phyloP scores from a whole-genome alignment of 2,113 vertebrate genomes.

The Menidia beryllina region DNA sequence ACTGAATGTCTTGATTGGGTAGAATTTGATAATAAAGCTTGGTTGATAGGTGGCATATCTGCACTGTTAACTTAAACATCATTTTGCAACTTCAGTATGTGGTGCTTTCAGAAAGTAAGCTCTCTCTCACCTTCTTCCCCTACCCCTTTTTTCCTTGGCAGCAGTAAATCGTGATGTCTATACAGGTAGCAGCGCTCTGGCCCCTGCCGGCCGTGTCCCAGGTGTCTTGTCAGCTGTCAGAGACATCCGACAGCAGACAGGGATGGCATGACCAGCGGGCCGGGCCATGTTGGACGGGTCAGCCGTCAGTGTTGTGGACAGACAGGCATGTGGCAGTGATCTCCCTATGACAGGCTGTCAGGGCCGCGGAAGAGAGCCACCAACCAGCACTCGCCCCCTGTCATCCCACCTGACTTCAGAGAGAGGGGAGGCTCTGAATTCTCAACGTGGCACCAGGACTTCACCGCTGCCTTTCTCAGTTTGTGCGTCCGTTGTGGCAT shows the following conservation, averaged over 20 bases:
- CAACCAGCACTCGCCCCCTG: slow-evolving; percentile 69
- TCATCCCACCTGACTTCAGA: slow-evolving; percentile 78
- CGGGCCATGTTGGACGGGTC: slow-evolving; percentile 75
- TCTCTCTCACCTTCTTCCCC: slow-evolving; percentile 8
- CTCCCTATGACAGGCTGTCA: slow-evolving; percentile 77
- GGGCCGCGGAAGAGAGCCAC: slow-evolving; percentile 66
- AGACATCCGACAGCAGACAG: slow-evolving; percentile 76
- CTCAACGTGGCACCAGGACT: slow-evolving; percentile 61
- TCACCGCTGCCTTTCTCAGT: slow-evolving; percentile 12
- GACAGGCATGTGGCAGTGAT: slow-evolving; percentile 82
- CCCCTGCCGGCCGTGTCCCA: slow-evolving; percentile 74
- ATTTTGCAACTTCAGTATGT: slow-evolving; percentile 26
- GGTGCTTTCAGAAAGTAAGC: slow-evolving; percentile 26
- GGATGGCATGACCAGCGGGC: slow-evolving; percentile 75
- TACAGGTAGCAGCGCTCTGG: slow-evolving; percentile 77
- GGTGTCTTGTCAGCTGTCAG: slow-evolving; percentile 82
- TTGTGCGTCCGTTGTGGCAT: slow-evolving; percentile 41
- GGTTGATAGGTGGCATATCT: slow-evolving; percentile 36
- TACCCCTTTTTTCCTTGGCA: slow-evolving; percentile 60
- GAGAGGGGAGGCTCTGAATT: slow-evolving; percentile 66
- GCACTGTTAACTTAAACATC: slow-evolving; percentile 33
- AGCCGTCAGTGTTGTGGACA: slow-evolving; percentile 75
- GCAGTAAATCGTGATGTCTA: slow-evolving; percentile 77
- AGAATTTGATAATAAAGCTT: slow-evolving; percentile 33
- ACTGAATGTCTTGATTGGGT: slow-evolving; percentile 18